Evolutionary conservation across 2,888 invertebrate species (phyloP), one percentile per base, ranked within the genome.

Genomic region (Oxytorus armatus): DNA sequence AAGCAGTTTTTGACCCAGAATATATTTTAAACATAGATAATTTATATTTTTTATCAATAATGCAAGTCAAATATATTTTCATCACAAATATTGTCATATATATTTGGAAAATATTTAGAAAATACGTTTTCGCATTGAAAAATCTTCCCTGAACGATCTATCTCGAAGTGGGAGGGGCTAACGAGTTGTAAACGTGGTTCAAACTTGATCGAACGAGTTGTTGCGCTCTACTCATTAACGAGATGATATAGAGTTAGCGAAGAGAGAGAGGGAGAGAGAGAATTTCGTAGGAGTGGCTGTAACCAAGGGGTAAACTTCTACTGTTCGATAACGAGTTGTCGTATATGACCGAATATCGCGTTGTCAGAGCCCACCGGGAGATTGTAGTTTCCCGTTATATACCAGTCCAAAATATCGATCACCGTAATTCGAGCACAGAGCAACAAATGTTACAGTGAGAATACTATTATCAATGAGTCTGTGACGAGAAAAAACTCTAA

Each of bases 381-480:
- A n/a, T 33, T 53, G 14, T 73, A 49, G 42, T 42, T 59, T 66
- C 18, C 23, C 33, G 59, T 73, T 11, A 61, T 36, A 44, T 53
- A 53, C 29, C 51, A 76, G 33, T 51, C 69, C 55, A 44, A 69
- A 76, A 68, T 55, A 53, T 69, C 63, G 69, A 76, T 76, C 61
- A 18, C 1, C 49, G 55, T n/a, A 44, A 7, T 49, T 21, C 29
- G 4, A 57, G 10, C 8, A n/a, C n/a, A n/a, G n/a, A n/a, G n/a
- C n/a, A n/a, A n/a, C n/a, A n/a, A n/a, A n/a, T n/a, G n/a, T n/a
- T n/a, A n/a, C n/a, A n/a, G n/a, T n/a, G n/a, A n/a, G n/a, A n/a
- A n/a, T n/a, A n/a, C n/a, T n/a, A n/a, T n/a, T n/a, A n/a, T n/a
- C n/a, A n/a, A n/a, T n/a, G n/a, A n/a, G n/a, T n/a, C n/a, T n/a